Evolutionary conservation across 2,888 invertebrate species (phyloP).

Genomic region (Galerucella nymphaeae): DNA sequence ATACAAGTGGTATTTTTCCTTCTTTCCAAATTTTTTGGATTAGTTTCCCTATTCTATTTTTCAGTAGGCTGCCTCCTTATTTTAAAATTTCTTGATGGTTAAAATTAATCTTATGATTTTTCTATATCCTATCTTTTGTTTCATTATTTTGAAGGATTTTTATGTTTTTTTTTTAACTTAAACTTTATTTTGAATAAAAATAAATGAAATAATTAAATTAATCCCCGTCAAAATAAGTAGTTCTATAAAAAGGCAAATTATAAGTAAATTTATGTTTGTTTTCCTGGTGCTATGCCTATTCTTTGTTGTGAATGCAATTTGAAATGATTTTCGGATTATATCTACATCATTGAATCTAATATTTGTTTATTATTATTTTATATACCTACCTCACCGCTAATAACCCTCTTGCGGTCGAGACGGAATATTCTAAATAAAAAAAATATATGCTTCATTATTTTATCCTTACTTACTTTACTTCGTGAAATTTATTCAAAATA

Average conservation of each 20-base stretch:
- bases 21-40: too few relatives aligned
- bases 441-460: neutral
- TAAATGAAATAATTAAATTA: too few relatives aligned
- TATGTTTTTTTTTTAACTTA: too few relatives aligned
- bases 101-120: too few relatives aligned
- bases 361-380: neutral
- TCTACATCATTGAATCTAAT: slow-evolving; percentile 2
- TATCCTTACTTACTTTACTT: neutral
- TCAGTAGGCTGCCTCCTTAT: too few relatives aligned
- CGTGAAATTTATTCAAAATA: neutral
- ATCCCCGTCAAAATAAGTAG: neutral
- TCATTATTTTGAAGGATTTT: too few relatives aligned
- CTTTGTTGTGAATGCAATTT: neutral
- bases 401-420: neutral
- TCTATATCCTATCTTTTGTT: too few relatives aligned
- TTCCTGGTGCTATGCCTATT: neutral
- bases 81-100: too few relatives aligned
- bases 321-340: neutral
- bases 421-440: neutral
- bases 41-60: too few relatives aligned
- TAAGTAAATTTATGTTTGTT: neutral
- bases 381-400: neutral
- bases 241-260: neutral
- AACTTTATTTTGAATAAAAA: too few relatives aligned
- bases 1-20: too few relatives aligned